Base-by-base conservation (phyloP, 2,113 vertebrate genomes). In the Pachypanchax playfairii region DNA sequence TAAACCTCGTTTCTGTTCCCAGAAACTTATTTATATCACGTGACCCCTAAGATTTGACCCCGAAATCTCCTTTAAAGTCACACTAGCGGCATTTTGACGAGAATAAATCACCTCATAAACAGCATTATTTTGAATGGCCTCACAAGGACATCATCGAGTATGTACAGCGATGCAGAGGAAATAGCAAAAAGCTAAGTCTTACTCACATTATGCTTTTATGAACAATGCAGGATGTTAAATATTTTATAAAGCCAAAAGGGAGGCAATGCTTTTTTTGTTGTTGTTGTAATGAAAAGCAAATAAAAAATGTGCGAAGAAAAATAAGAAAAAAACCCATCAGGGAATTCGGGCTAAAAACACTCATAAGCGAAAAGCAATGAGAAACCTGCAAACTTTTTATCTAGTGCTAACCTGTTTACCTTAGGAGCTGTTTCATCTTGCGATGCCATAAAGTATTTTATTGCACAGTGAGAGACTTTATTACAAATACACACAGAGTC, bases 321-420 rank as follows among this genome's bases (percentile, higher is more conserved):
- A n/a, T n/a, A n/a, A n/a, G n/a, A 43, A 58, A 13, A 20, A 42
- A 42, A 42, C 18, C 36, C 24, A 73, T 69, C 57, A 21, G 65
- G 61, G 74, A 70, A 13, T 29, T 68, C 38, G 64, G 57, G 50
- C 28, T 11, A 21, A 61, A 72, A 58, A 75, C 29, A 20, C 53
- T 51, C 49, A 57, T 43, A 50, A 66, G 58, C 6, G 38, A 59
- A 38, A 57, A 33, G 63, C 75, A 51, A 62, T 54, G 53, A 72
- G 35, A 61, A 77, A 53, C 29, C 44, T 54, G 62, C 62, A 76
- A 75, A 60, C 60, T 77, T 70, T 82, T 79, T 65, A 80, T 79
- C 70, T 74, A 55, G 20, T 33, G 69, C 69, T 89, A 63, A 75
- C 85, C 58, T 69, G 57, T 83, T 87, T 80, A 75, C 73, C 53